Percentiles rank a stretch among this genome's conserved stretches.
Evolutionary conservation across 2,797 vertebrate genomes (phyloP).

Genomic region (Hemibagrus guttatus): DNA sequence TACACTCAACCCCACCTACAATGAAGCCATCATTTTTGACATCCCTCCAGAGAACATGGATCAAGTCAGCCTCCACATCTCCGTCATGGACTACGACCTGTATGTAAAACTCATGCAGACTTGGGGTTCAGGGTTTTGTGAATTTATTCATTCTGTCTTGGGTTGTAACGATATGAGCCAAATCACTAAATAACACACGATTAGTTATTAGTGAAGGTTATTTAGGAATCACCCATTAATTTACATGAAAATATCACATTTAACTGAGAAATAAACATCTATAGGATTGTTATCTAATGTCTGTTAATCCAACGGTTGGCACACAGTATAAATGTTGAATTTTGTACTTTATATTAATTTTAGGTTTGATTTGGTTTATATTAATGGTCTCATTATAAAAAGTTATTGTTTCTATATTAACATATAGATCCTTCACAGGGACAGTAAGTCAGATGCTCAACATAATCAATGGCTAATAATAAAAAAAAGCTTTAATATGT

Average conservation of each 20-base stretch:
- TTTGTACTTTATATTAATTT: no score
- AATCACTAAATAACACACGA: not conserved
- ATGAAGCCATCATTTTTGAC: constrained; percentile 98
- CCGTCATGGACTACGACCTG: constrained; percentile 97
- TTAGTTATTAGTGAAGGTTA: not conserved
- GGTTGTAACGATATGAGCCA: not conserved
- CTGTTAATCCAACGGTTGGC: not conserved
- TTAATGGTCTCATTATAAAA: not conserved
- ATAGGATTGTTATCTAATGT: not conserved
- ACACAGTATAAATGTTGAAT: not conserved
- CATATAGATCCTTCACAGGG: not conserved
- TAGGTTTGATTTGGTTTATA: not conserved
- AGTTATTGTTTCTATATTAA: not conserved
- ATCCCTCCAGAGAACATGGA: constrained; percentile 99
- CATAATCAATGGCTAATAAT: not conserved
- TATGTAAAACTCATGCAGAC: constrained; percentile 65
- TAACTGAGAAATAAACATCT: not conserved
- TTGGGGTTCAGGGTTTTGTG: not conserved
- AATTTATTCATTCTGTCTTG: not conserved
- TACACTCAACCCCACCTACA: constrained; percentile 95
- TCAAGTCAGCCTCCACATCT: constrained; percentile 97
- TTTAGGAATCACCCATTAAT: not conserved
- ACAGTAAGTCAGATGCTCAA: not conserved
- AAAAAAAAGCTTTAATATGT: not conserved
- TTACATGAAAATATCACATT: not conserved